A percentile compares a stretch with the other conserved stretches of the same genome.
Evolutionary conservation across 2,113 vertebrate genomes (phyloP).

Genomic region (Thinocorus orbignyianus): DNA sequence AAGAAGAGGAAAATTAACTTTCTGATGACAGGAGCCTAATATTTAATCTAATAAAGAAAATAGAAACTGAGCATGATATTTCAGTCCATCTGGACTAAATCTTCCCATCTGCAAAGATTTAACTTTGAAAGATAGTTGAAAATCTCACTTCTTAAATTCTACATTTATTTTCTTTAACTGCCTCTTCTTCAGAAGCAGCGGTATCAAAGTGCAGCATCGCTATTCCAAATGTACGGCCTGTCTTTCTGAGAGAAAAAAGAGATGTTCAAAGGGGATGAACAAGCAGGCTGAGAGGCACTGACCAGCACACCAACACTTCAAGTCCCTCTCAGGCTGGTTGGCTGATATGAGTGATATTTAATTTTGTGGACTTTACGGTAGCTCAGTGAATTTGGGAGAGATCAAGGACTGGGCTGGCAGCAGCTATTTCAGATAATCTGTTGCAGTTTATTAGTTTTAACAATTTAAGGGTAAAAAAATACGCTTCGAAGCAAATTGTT

Average conservation of each 20-base stretch:
- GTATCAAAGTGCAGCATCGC: not conserved
- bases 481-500: rapidly evolving
- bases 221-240: not conserved
- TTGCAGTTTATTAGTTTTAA: not conserved
- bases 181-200: not conserved
- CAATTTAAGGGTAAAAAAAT: not conserved
- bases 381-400: not conserved
- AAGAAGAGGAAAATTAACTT: not conserved
- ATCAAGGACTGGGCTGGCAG: not conserved
- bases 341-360: not conserved
- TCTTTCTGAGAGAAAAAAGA: not conserved
- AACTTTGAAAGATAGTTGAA: not conserved
- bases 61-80: not conserved
- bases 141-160: not conserved
- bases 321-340: rapidly evolving
- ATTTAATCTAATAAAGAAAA: not conserved
- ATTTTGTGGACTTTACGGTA: not conserved
- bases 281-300: not conserved
- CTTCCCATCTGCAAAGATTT: not conserved
- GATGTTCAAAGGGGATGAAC: rapidly evolving
- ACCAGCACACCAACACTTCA: rapidly evolving
- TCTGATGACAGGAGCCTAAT: not conserved
- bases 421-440: not conserved
- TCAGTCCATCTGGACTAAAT: not conserved
- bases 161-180: not conserved